A percentile compares a stretch with the other conserved stretches of the same genome.
These are phyloP conservation scores for Nysson spinosus DNA, from an alignment of 2,888 invertebrate genomes.

Conservation along the genomic window DNA sequence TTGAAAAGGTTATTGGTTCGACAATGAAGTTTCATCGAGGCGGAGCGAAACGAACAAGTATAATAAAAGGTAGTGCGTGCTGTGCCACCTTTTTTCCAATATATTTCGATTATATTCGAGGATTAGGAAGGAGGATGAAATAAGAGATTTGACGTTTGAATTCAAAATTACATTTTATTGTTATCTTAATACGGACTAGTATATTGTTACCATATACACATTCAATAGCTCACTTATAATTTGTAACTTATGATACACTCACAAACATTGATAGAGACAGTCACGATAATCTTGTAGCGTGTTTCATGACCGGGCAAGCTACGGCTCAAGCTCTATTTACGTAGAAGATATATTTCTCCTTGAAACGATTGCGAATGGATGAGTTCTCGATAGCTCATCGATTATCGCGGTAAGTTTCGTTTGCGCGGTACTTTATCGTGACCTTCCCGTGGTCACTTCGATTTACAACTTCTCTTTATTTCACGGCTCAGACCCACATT, in stretches of 20 bases:
- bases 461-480: too few relatives aligned
- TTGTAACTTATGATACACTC: conserved; percentile 76
- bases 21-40: too few relatives aligned
- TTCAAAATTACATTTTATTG: conserved; percentile 78
- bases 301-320: conserved; percentile 74
- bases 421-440: conserved; percentile 45
- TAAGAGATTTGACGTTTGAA: too few relatives aligned
- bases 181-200: conserved; percentile 77
- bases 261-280: conserved; percentile 77
- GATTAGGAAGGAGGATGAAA: too few relatives aligned
- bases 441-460: too few relatives aligned
- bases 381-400: conserved; percentile 47
- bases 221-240: conserved; percentile 76
- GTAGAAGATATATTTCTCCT: conserved; percentile 70
- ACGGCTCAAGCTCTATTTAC: conserved; percentile 74
- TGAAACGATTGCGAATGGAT: conserved; percentile 56
- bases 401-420: conserved; percentile 41
- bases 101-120: too few relatives aligned
- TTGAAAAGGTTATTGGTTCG: too few relatives aligned
- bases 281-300: conserved; percentile 74
- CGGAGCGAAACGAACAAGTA: too few relatives aligned
- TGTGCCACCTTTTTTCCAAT: too few relatives aligned
- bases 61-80: too few relatives aligned
- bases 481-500: too few relatives aligned
- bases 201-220: conserved; percentile 77